Base-by-base conservation (phyloP, 2,113 vertebrate genomes). In the Perccottus glenii region DNA sequence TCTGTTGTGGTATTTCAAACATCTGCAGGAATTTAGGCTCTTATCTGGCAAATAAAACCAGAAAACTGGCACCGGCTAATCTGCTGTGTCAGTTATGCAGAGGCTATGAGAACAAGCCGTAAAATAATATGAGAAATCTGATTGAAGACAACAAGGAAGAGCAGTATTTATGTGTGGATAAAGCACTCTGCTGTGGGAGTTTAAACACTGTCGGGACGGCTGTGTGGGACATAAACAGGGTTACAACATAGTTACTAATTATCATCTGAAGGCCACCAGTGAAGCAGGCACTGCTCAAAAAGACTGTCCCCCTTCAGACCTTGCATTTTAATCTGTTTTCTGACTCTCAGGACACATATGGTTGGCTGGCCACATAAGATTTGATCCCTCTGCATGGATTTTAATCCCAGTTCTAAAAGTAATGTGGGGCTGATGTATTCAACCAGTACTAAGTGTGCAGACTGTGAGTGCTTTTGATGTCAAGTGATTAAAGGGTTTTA, bases 31-130 rank as follows among this genome's bases (percentile, higher is more conserved):
- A 55, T 55, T 14, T n/a, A 10, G 3, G 1, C 2, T 38, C 52
- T 55, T 55, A 55, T 55, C 33, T 55, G 32, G 52, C 12, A 6
- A 12, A 15, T 55, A 55, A 55, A 55, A 52, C 50, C 50, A 52
- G 10, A 19, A 33, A 52, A 55, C 52, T 55, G 52, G 52, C 33
- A n/a, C 52, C 33, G 14, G 9, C 52, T 5, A 35, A 36, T 36
- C 7, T 33, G 2, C 33, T n/a, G 52, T 36, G 35, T 1, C 4
- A 55, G 52, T 38, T 55, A 36, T 9, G 52, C 9, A 36, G 36
- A 36, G 52, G 6, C 38, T 55, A 15, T n/a, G 33, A 36, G 33
- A 36, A 55, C 35, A 9, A 1, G 12, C 33, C 27, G 11, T 52
- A 52, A 52, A 32, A 51, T 33, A 35, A n/a, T 11, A 52, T 2